phyloP scores from a whole-genome alignment of 2,888 invertebrate genomes.

The Oxycera nigricornis region DNA sequence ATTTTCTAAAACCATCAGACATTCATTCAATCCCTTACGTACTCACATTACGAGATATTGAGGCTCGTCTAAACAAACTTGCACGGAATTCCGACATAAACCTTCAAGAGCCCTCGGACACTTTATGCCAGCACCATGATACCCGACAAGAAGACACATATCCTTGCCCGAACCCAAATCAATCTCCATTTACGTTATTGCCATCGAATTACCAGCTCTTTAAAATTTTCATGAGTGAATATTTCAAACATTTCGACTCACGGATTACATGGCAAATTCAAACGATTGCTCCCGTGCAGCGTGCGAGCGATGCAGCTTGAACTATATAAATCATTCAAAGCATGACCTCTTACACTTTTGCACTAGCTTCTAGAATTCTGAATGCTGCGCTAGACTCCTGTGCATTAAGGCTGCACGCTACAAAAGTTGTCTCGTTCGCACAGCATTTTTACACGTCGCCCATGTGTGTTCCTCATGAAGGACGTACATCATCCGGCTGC shows the following conservation, averaged over 20 bases:
- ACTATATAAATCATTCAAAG: constrained; percentile 36
- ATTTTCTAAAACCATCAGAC: too few relatives aligned
- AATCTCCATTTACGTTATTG: constrained; percentile 34
- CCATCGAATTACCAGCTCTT: constrained; percentile 37
- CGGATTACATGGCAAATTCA: constrained; percentile 32
- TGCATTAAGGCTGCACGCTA: constrained; percentile 4
- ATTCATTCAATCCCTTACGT: too few relatives aligned
- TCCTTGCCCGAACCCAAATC: constrained; percentile 9
- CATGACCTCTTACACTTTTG: constrained; percentile 19
- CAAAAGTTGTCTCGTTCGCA: constrained; percentile 27
- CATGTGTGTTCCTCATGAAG: constrained; percentile 18
- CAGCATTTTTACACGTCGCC: constrained; percentile 14
- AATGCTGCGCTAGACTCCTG: not conserved
- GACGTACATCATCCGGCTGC: constrained; percentile 23
- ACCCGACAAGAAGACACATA: not conserved
- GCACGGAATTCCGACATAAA: too few relatives aligned
- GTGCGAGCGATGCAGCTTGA: constrained; percentile 25
- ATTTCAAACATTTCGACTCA: constrained; percentile 34
- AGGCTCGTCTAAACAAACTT: too few relatives aligned
- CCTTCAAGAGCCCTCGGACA: not conserved
- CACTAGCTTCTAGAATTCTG: not conserved
- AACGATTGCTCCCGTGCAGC: constrained; percentile 7
- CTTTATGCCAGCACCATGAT: not conserved
- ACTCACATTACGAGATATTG: too few relatives aligned
- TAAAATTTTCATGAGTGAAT: constrained; percentile 31